A percentile compares a stretch with the other conserved stretches of the same genome.
Evolutionary conservation across 2,888 invertebrate species (phyloP).

Genomic region (Tiliacea citrago): DNA sequence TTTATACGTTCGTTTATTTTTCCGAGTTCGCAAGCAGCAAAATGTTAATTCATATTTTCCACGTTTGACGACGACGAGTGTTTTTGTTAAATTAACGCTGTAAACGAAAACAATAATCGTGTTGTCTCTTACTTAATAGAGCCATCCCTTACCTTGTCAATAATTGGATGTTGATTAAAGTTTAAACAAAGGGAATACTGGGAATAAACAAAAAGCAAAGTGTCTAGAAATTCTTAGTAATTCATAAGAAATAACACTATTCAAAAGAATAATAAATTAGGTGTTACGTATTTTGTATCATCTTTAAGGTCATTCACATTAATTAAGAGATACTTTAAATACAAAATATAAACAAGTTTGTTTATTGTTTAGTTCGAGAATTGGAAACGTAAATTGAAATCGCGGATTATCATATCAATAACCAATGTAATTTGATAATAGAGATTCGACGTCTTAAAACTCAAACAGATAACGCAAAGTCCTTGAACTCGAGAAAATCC

Average conservation of each 20-base stretch:
- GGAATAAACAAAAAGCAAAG: slow-evolving; percentile 12
- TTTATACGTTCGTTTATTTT: slow-evolving; percentile 59
- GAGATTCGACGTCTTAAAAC: slow-evolving; percentile 78
- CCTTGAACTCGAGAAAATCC: slow-evolving; percentile 89
- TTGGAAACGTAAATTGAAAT: slow-evolving; percentile 49
- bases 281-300: slow-evolving; percentile 12
- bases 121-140: slow-evolving; percentile 5
- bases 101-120: slow-evolving; percentile 36
- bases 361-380: slow-evolving; percentile 28
- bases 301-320: slow-evolving; percentile 26
- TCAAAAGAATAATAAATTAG: slow-evolving; percentile 9
- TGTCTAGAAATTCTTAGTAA: slow-evolving; percentile 2
- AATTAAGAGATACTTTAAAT: slow-evolving; percentile 17
- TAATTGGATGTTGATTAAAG: slow-evolving; percentile 5
- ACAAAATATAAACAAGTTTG: slow-evolving; percentile 28
- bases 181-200: slow-evolving; percentile 13
- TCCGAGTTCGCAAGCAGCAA: slow-evolving; percentile 33
- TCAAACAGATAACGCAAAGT: slow-evolving; percentile 86
- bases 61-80: slow-evolving; percentile 45
- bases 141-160: slow-evolving; percentile 15
- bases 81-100: slow-evolving; percentile 51
- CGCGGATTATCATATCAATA: slow-evolving; percentile 65
- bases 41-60: slow-evolving; percentile 54
- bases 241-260: slow-evolving; percentile 1
- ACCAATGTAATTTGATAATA: slow-evolving; percentile 72